Percentiles rank a stretch among this genome's conserved stretches.
Evolutionary conservation across 1,140 invertebrate genomes (phyloP).

Genomic region (Drosophila arizonae): DNA sequence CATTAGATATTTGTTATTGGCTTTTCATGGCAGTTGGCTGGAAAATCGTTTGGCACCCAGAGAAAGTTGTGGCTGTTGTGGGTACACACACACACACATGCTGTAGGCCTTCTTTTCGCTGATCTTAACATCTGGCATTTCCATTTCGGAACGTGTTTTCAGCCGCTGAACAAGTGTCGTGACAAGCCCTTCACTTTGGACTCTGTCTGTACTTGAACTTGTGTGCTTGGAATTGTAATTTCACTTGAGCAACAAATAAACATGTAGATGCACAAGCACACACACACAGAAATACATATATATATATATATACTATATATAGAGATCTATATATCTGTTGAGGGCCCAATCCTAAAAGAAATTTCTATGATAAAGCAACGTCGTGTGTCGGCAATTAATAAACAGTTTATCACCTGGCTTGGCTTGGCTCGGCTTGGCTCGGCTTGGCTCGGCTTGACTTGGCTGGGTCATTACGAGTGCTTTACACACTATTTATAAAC

Average conservation of each 20-base stretch:
- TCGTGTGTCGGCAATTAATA: slow-evolving; percentile 58
- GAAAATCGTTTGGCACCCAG: slow-evolving; percentile 37
- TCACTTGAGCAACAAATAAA: slow-evolving; percentile 44
- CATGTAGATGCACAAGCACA: not conserved
- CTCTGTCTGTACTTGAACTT: slow-evolving; percentile 34
- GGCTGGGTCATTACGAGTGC: slow-evolving; percentile 29
- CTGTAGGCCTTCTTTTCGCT: slow-evolving; percentile 29
- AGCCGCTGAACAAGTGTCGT: slow-evolving; percentile 35
- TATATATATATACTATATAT: slow-evolving; percentile 48
- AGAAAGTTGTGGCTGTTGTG: slow-evolving; percentile 40
- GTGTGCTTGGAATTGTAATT: slow-evolving; percentile 64
- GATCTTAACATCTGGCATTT: slow-evolving; percentile 42
- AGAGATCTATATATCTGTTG: slow-evolving; percentile 20
- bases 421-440: slow-evolving; percentile 14
- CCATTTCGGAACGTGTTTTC: slow-evolving; percentile 31
- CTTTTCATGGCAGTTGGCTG: slow-evolving; percentile 52
- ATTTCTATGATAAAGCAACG: slow-evolving; percentile 55
- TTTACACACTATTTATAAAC: slow-evolving; percentile 25
- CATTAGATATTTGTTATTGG: slow-evolving; percentile 35
- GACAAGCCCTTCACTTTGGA: slow-evolving; percentile 70
- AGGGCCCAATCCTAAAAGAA: slow-evolving; percentile 41
- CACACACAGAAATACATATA: not conserved
- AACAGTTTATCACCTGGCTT: slow-evolving; percentile 52
- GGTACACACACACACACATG: slow-evolving; percentile 9
- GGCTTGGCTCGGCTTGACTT: slow-evolving; percentile 1